Evolutionary conservation across 2,113 vertebrate genomes (phyloP).

Genomic region (Baryphthengus martii): DNA sequence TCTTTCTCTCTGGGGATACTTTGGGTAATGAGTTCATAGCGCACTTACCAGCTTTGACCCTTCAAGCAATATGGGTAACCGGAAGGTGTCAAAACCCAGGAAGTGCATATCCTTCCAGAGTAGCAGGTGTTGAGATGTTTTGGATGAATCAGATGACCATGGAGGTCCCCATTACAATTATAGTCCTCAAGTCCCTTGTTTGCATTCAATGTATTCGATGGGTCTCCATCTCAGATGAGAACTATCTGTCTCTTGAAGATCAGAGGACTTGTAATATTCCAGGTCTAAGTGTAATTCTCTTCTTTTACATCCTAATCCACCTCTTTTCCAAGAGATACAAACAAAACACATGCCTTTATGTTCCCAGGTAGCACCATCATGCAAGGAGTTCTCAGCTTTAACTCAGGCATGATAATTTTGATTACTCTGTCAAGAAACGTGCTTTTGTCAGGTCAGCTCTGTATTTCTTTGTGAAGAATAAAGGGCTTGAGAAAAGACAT

Average conservation of each 20-base stretch:
- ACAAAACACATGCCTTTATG: background rate
- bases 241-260: background rate
- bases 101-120: background rate
- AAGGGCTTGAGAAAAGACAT: constrained; percentile 65
- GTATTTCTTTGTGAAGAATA: constrained; percentile 54
- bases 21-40: background rate
- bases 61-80: background rate
- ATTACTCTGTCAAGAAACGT: constrained; percentile 1
- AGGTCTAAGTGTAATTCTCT: background rate
- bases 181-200: background rate
- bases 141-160: background rate
- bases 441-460: constrained; percentile 22
- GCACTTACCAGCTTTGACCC: background rate
- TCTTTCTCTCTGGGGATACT: background rate
- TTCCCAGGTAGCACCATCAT: background rate
- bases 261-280: background rate
- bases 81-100: background rate
- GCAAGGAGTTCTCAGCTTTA: background rate
- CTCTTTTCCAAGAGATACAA: background rate
- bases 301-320: background rate
- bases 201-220: background rate
- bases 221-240: background rate
- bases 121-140: background rate
- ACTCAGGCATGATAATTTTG: constrained; percentile 4
- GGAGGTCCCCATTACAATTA: background rate